A percentile compares a stretch with the other conserved stretches of the same genome.
These are phyloP conservation scores for Rhinella marina DNA, from an alignment of 2,797 vertebrate genomes.

Conservation along the genomic window DNA sequence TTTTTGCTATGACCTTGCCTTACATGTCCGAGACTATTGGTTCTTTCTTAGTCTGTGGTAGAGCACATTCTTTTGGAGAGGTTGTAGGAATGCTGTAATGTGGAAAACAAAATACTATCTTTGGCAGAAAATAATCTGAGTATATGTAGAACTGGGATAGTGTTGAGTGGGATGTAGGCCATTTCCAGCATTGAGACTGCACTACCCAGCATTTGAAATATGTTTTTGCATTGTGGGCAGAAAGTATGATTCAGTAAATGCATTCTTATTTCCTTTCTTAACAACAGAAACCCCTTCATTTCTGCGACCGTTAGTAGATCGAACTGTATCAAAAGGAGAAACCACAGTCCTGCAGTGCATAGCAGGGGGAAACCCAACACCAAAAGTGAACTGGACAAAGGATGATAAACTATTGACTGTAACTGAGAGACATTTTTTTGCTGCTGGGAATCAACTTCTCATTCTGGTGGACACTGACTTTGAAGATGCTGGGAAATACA, in stretches of 20 bases:
- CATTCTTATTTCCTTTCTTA: not conserved
- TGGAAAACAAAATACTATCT: not conserved
- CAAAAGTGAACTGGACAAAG: conserved; percentile 94
- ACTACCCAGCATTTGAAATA: not conserved
- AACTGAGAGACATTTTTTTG: conserved; percentile 96
- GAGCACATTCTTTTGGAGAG: not conserved
- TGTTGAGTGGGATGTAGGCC: not conserved
- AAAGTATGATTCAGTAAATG: too few species aligned
- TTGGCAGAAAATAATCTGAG: not conserved
- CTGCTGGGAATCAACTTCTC: conserved; percentile 93
- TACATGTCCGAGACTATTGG: not conserved
- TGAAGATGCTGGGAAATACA: conserved; percentile 90
- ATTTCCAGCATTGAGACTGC: not conserved
- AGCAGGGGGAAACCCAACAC: conserved; percentile 90
- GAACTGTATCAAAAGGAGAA: conserved; percentile 90
- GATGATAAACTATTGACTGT: conserved; percentile 88
- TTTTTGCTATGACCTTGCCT: too few species aligned
- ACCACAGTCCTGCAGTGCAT: conserved; percentile 95
- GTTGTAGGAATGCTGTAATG: not conserved
- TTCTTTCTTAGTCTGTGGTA: not conserved
- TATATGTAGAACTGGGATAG: not conserved
- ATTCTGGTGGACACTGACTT: conserved; percentile 92
- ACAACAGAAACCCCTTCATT: conserved; percentile 91
- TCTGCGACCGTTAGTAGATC: conserved; percentile 88
- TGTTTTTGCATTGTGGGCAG: not conserved